Conservation (phyloP, 2,113 vertebrate species). For the Abramis brama region DNA sequence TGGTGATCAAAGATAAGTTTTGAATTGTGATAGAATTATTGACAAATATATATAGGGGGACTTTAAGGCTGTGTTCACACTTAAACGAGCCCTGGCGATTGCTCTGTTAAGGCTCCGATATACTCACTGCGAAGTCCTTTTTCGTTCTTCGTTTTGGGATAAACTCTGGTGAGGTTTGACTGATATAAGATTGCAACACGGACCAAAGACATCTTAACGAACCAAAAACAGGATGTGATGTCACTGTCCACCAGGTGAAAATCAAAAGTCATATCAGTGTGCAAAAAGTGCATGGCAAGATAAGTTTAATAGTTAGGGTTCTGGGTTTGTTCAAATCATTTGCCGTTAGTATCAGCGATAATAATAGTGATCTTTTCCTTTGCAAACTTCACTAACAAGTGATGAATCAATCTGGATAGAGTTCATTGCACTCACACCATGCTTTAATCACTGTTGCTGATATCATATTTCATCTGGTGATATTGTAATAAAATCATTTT, state of each 20-base stretch:
- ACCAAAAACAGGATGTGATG: too few species aligned
- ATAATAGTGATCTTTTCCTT: not conserved
- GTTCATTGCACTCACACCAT: not conserved
- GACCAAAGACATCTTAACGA: too few species aligned
- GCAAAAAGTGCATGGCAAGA: not conserved
- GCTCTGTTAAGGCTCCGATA: too few species aligned
- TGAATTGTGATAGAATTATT: too few species aligned
- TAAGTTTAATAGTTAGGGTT: not conserved
- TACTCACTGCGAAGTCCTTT: too few species aligned
- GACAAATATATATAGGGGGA: too few species aligned
- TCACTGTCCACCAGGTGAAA: not conserved
- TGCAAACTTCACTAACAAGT: not conserved
- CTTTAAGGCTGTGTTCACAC: too few species aligned
- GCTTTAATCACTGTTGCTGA: not conserved
- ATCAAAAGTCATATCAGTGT: not conserved
- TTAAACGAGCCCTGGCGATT: too few species aligned
- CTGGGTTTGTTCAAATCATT: not conserved
- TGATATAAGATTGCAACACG: too few species aligned
- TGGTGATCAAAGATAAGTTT: too few species aligned
- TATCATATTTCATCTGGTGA: not conserved
- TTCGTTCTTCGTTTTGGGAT: too few species aligned
- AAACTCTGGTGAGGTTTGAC: too few species aligned
- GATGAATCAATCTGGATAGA: not conserved
- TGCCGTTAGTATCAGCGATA: not conserved
- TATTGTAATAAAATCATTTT: conserved; percentile 1